Percentiles rank a stretch among this genome's conserved stretches.
phyloP scores from a whole-genome alignment of 2,888 invertebrate genomes.

The Deilephila porcellus region DNA sequence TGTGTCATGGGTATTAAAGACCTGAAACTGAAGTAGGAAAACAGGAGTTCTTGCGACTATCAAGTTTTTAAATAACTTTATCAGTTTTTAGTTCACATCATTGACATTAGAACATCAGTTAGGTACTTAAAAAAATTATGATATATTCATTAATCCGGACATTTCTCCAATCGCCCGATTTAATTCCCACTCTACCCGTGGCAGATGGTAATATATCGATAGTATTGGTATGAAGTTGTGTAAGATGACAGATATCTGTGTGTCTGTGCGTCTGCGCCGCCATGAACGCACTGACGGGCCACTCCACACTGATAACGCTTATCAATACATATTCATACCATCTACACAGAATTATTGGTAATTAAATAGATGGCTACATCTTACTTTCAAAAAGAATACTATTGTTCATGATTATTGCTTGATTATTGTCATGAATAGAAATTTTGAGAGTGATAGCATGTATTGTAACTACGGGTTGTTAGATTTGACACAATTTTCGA shows the following conservation, averaged over 20 bases:
- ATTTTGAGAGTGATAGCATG: too few species aligned
- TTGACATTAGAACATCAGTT: too few species aligned
- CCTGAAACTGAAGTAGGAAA: too few species aligned
- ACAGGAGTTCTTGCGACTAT: too few species aligned
- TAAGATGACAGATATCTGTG: conserved; percentile 63
- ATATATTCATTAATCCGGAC: conserved; percentile 8
- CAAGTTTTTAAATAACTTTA: not conserved
- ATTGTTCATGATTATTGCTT: too few species aligned
- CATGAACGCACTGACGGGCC: conserved; percentile 39
- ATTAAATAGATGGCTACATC: conserved; percentile 17
- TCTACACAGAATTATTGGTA: conserved; percentile 26
- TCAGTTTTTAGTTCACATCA: not conserved
- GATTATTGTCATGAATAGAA: too few species aligned
- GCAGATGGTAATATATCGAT: conserved; percentile 68
- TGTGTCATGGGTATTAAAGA: too few species aligned
- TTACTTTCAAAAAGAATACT: not conserved
- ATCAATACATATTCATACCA: conserved; percentile 24
- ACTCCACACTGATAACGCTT: conserved; percentile 39
- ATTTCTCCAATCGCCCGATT: conserved; percentile 32
- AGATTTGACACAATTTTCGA: too few species aligned
- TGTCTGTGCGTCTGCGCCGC: conserved; percentile 46
- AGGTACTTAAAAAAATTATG: too few species aligned
- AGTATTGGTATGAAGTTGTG: conserved; percentile 76
- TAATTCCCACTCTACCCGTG: conserved; percentile 35
- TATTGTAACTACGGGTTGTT: too few species aligned